Base-by-base conservation (phyloP, 2,888 invertebrate genomes). In the Drosophila algonquin region DNA sequence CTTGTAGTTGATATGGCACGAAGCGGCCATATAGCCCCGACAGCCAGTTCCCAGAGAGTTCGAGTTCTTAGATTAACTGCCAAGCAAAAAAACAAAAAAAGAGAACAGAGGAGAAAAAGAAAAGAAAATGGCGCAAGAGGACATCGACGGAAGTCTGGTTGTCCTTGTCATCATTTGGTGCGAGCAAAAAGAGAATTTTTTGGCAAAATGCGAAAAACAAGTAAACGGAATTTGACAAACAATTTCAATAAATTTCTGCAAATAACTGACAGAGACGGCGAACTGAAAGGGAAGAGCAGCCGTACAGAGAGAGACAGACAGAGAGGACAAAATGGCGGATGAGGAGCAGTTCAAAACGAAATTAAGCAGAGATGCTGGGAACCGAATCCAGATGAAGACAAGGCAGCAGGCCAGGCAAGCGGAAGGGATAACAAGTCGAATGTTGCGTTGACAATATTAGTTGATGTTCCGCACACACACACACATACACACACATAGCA, bases 211-310 rank as follows among this genome's bases (percentile, higher is more conserved):
- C 72, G 80, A 80, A 85, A 86, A 86, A 78, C 83, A 88, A 87
- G 88, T 81, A 77, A 88, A 77, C 80, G 88, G 88, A 88, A 88
- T 86, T 86, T 86, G 86, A 86, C 86, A 88, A 86, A 88, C 88
- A 88, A 86, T 88, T 86, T 86, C 86, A 88, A 86, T 88, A 88
- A 88, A 86, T 88, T 86, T 83, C 76, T 77, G 87, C 77, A 86
- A 88, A 88, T 86, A 83, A 88, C 71, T 77, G 85, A 86, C 67
- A 59, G 73, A 73, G 74, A 74, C 57, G 68, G 69, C 56, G 60
- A 73, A 27, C 54, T 14, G 54, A 72, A 24, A 47, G 50, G 40
- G 40, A 40, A 40, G 14, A 69, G 30, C 40, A 69, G 30, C 24
- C 35, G 44, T 5, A 57, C 32, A 16, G 9, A 60, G n/a, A 12